Evolutionary conservation across 2,888 invertebrate genomes (phyloP).

Genomic region (Hoplodrina ambigua): DNA sequence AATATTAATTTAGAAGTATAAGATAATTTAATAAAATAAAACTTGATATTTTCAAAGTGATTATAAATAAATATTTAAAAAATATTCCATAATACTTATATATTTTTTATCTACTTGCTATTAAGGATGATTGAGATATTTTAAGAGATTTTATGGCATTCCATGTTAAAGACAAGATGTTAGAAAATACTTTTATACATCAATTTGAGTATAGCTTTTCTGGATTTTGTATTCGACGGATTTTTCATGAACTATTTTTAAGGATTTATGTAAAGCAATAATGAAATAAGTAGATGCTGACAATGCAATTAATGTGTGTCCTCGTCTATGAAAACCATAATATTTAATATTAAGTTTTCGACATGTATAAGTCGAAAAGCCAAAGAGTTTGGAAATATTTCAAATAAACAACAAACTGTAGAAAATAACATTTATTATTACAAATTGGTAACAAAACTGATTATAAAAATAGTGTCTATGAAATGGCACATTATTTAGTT

Average conservation of each 20-base stretch:
- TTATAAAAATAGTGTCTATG: slow-evolving; percentile 68
- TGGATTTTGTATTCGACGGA: slow-evolving; percentile 7
- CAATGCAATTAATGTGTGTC: slow-evolving; percentile 1
- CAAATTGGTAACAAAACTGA: slow-evolving; percentile 74
- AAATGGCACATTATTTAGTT: slow-evolving; percentile 76
- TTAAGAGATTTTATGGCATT: slow-evolving; percentile 51
- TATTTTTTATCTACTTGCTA: slow-evolving; percentile 9
- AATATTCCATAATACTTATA: slow-evolving; percentile 38
- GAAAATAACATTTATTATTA: slow-evolving; percentile 66
- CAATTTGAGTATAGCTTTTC: neutral
- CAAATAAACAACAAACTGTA: slow-evolving; percentile 44
- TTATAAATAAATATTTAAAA: slow-evolving; percentile 34
- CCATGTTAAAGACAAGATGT: slow-evolving; percentile 52
- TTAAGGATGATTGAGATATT: slow-evolving; percentile 37
- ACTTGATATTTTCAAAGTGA: slow-evolving; percentile 51
- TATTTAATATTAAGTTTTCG: neutral
- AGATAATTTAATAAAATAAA: slow-evolving; percentile 28
- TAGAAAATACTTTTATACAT: slow-evolving; percentile 20
- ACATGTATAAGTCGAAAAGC: neutral
- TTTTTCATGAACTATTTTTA: slow-evolving; percentile 1
- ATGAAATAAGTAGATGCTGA: neutral
- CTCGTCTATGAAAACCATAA: neutral
- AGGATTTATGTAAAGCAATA: neutral
- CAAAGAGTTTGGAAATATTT: slow-evolving; percentile 30
- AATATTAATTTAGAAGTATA: slow-evolving; percentile 19